Evolutionary conservation across 2,797 vertebrate species (phyloP).

Genomic region (Tolypeutes matacus): DNA sequence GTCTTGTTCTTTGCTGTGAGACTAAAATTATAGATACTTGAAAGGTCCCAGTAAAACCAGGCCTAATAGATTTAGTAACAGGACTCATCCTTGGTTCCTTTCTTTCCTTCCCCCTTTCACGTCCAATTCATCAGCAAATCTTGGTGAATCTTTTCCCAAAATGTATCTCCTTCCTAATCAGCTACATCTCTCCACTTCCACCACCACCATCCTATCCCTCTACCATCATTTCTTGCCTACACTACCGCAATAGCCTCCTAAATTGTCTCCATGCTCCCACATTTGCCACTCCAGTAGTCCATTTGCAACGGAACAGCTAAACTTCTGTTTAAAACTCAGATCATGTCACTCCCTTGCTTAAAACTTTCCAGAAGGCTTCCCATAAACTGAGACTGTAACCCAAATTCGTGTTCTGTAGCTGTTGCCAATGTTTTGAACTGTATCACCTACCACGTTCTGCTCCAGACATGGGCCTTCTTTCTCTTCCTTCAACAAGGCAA

Average conservation of each 20-base stretch:
- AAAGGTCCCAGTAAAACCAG: not conserved
- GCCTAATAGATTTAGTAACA: not conserved
- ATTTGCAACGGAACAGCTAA: not conserved
- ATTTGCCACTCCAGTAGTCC: not conserved
- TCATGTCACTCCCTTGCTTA: not conserved
- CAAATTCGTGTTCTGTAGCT: accelerated
- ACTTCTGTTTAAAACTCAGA: not conserved
- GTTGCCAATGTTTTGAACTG: not conserved
- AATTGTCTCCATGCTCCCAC: not conserved
- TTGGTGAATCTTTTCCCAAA: not conserved
- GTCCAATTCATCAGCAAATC: not conserved
- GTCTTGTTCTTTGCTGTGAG: not conserved
- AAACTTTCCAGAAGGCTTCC: not conserved
- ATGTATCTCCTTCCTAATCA: not conserved
- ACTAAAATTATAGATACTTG: not conserved
- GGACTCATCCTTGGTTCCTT: not conserved
- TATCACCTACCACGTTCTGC: not conserved
- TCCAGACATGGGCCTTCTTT: not conserved
- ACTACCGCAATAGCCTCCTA: no score
- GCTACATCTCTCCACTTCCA: not conserved
- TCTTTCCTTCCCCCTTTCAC: not conserved
- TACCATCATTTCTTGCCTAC: not conserved
- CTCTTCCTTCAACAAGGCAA: not conserved
- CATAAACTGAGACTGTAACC: not conserved
- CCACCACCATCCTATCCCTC: not conserved